Conservation (phyloP, 2,797 vertebrate species). For the Tadarida brasiliensis region DNA sequence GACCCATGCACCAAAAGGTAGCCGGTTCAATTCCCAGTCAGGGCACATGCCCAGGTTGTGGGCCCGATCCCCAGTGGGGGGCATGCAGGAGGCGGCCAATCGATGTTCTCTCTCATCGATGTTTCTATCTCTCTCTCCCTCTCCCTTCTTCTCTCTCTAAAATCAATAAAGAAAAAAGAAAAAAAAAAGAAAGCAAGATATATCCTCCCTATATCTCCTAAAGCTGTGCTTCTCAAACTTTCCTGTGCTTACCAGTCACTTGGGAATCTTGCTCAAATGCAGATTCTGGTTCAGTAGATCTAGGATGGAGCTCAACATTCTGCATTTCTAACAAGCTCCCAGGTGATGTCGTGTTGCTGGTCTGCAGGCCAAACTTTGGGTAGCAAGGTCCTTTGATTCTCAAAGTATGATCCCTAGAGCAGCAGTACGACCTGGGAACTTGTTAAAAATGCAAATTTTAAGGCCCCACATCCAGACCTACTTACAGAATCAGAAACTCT, state of each 20-base stretch:
- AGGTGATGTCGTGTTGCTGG: neutral
- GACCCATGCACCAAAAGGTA: too few species aligned
- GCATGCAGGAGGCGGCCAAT: too few species aligned
- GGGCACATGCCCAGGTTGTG: too few species aligned
- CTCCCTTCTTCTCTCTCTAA: too few species aligned
- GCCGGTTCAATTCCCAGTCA: too few species aligned
- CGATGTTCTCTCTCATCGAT: too few species aligned
- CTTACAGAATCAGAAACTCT: constrained; percentile 3
- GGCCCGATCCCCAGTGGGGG: too few species aligned
- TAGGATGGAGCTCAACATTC: neutral
- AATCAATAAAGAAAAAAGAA: too few species aligned
- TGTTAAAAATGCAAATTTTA: neutral
- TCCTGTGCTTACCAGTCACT: neutral
- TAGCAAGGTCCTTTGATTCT: neutral
- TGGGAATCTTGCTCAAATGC: neutral
- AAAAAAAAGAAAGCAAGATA: too few species aligned
- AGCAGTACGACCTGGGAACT: neutral
- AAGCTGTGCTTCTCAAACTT: neutral
- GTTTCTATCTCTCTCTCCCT: too few species aligned
- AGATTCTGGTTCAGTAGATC: constrained; percentile 1
- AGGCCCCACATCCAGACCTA: neutral
- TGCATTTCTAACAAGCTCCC: neutral
- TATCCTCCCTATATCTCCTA: neutral
- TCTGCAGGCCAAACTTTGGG: neutral
- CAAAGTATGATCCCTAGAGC: neutral